Conservation (phyloP, 2,113 vertebrate genomes). For the Xyliphius kryptos region DNA sequence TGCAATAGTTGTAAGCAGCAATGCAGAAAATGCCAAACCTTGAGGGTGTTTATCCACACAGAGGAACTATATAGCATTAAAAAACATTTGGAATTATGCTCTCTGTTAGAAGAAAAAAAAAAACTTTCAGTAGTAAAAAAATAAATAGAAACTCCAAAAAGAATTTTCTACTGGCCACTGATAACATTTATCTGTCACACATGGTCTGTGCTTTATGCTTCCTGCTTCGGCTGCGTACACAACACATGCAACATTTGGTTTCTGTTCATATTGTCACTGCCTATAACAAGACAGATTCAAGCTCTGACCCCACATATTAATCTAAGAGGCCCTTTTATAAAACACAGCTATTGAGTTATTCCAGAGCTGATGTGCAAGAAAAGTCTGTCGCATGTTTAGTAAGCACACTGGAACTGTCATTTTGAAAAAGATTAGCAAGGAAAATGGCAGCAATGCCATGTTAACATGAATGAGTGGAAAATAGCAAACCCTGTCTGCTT, state of each 20-base stretch:
- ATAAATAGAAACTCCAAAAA: constrained; percentile 19
- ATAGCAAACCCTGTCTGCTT: neutral
- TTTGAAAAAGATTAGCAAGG: neutral
- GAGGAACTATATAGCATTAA: too few relatives aligned
- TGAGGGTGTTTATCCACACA: too few relatives aligned
- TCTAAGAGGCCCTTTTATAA: neutral
- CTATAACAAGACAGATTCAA: neutral
- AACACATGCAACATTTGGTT: constrained; percentile 13
- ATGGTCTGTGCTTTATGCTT: constrained; percentile 12
- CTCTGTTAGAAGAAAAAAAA: too few relatives aligned
- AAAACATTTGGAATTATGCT: too few relatives aligned
- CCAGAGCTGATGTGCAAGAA: neutral
- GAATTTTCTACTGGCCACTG: constrained; percentile 7
- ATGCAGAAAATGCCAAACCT: too few relatives aligned
- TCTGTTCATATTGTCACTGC: constrained; percentile 14
- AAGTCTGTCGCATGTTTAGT: neutral
- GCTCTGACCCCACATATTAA: constrained; percentile 1
- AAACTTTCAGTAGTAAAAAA: neutral
- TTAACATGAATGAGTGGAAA: constrained; percentile 5
- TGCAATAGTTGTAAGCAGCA: too few relatives aligned
- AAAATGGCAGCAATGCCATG: constrained; percentile 15
- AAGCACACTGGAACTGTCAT: neutral
- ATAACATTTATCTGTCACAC: constrained; percentile 15
- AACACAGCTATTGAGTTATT: neutral
- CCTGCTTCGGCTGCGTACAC: constrained; percentile 8